Evolutionary conservation across 2,113 vertebrate genomes (phyloP).

Genomic region (Chlamydotis undulata): DNA sequence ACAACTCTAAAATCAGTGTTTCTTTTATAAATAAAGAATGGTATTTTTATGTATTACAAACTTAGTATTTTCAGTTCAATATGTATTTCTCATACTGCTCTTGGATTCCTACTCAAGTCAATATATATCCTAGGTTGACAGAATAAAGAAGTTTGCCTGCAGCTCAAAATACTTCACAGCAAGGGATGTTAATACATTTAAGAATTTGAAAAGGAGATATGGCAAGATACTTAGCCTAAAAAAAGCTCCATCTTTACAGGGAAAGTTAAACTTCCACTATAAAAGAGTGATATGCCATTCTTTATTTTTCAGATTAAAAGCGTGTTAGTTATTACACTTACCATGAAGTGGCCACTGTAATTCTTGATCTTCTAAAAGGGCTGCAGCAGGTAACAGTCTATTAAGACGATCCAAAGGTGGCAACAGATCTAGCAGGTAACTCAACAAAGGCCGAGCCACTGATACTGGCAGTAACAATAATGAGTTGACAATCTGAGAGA

Average conservation of each 20-base stretch:
- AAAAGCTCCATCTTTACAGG: background rate
- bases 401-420: constrained; percentile 94
- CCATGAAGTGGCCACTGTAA: constrained; percentile 97
- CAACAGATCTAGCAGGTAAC: constrained; percentile 90
- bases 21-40: background rate
- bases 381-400: constrained; percentile 89
- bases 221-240: background rate
- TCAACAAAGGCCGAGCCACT: constrained; percentile 90
- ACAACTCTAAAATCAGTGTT: background rate
- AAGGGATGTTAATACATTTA: background rate
- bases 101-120: background rate
- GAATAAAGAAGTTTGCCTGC: background rate
- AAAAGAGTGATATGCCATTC: background rate
- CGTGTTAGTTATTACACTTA: constrained; percentile 47
- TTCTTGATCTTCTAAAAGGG: constrained; percentile 95
- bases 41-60: background rate
- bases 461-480: constrained; percentile 91
- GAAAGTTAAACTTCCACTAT: background rate
- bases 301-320: background rate
- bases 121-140: background rate
- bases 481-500: constrained; percentile 94
- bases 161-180: background rate
- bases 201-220: background rate
- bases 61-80: background rate
- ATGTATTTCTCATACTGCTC: background rate